phyloP scores from a whole-genome alignment of 2,113 vertebrate genomes.

The Setophaga petechia region DNA sequence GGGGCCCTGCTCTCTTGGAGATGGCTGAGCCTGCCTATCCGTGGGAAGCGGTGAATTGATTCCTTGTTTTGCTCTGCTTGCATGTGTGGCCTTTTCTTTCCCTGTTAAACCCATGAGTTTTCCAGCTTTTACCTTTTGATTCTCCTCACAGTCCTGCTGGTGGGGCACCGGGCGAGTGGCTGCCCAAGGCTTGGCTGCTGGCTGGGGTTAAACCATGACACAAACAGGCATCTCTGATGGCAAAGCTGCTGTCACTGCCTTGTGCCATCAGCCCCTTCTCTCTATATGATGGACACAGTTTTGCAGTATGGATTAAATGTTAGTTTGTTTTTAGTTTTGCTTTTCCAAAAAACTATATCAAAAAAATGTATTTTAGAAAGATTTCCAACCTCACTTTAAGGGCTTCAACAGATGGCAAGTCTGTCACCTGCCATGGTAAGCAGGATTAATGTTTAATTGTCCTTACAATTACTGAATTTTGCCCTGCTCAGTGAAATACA shows the following conservation, averaged over 20 bases:
- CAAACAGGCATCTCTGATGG: neutral
- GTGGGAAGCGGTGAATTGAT: neutral
- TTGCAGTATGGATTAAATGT: neutral
- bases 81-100: neutral
- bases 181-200: neutral
- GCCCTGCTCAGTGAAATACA: neutral
- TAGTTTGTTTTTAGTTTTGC: neutral
- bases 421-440: conserved; percentile 48
- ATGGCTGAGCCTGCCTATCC: neutral
- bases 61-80: neutral
- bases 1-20: neutral
- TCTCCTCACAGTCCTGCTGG: neutral
- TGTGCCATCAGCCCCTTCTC: neutral
- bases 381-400: neutral
- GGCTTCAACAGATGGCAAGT: conserved; percentile 55
- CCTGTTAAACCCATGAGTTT: neutral
- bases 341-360: neutral
- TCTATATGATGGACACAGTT: neutral
- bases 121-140: neutral
- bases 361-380: neutral
- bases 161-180: neutral
- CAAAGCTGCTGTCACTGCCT: neutral
- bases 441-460: conserved; percentile 57
- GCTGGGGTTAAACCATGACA: neutral
- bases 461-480: conserved; percentile 45